These are phyloP conservation scores for Centruroides vittatus DNA, from an alignment of 1,140 invertebrate genomes.

Conservation along the genomic window DNA sequence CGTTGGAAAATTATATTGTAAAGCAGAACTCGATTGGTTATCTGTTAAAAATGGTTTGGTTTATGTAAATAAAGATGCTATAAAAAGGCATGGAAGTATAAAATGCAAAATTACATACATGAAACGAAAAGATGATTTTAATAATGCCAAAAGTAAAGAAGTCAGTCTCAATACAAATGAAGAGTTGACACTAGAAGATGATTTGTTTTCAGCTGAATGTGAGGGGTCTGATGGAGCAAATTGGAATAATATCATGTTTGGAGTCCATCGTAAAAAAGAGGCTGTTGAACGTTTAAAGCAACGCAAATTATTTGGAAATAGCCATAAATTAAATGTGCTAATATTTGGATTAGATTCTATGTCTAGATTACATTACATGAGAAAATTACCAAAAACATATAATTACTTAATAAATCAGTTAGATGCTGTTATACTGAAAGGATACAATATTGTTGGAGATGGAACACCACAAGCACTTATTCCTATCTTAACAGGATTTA, in stretches of 20 bases:
- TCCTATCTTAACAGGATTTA: constrained; percentile 71
- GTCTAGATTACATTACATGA: constrained; percentile 67
- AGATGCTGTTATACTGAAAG: constrained; percentile 52
- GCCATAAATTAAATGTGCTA: constrained; percentile 54
- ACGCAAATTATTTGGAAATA: constrained; percentile 34
- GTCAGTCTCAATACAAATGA: background rate
- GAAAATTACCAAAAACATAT: constrained; percentile 69
- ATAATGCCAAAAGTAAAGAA: background rate
- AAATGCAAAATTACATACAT: constrained; percentile 11
- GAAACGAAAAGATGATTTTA: constrained; percentile 5
- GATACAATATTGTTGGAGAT: constrained; percentile 87
- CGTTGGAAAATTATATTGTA: constrained; percentile 5
- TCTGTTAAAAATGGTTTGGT: background rate
- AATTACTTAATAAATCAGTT: constrained; percentile 53
- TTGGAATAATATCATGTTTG: constrained; percentile 43
- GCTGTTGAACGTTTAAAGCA: constrained; percentile 33
- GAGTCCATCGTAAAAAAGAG: constrained; percentile 35
- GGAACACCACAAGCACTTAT: constrained; percentile 85
- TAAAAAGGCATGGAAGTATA: constrained; percentile 4
- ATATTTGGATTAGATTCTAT: constrained; percentile 87
- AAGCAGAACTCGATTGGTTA: constrained; percentile 8
- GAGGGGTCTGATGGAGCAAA: constrained; percentile 35
- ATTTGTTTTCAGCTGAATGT: constrained; percentile 48
- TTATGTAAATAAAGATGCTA: background rate
- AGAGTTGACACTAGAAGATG: constrained; percentile 27